A percentile compares a stretch with the other conserved stretches of the same genome.
Evolutionary conservation across 1,140 invertebrate species (phyloP).

Genomic region (Rhopalosiphum maidis): DNA sequence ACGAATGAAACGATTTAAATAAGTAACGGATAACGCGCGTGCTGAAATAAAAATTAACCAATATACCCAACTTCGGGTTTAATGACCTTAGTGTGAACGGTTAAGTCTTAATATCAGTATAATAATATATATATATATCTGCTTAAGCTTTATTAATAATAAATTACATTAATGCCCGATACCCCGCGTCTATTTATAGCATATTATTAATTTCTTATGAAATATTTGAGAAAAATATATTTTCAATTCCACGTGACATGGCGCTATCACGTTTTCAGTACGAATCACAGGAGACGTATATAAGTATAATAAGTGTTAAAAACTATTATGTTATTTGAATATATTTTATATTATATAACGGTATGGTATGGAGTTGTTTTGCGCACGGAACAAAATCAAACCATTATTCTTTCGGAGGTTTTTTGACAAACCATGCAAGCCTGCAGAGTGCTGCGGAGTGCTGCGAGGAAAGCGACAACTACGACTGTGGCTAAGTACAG

Average conservation of each 20-base stretch:
- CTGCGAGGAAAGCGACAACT: slow-evolving; percentile 1
- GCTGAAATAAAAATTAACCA: neutral
- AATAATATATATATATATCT: neutral
- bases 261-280: neutral
- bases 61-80: slow-evolving; percentile 2
- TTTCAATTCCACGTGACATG: neutral
- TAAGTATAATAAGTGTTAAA: neutral
- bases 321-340: neutral
- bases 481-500: neutral
- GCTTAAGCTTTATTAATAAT: neutral
- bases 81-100: neutral
- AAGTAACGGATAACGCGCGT: neutral
- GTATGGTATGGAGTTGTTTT: neutral
- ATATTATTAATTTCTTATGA: neutral
- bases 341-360: too few species aligned
- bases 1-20: neutral
- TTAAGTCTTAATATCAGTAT: neutral
- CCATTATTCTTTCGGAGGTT: neutral
- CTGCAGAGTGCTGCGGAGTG: neutral
- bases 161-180: neutral
- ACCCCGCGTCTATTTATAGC: too few species aligned
- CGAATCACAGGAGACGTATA: neutral
- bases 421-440: neutral
- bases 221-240: neutral
- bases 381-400: neutral